Evolutionary conservation across 2,888 invertebrate species (phyloP), one percentile per base, ranked within the genome.

Genomic region (Pocota personata): DNA sequence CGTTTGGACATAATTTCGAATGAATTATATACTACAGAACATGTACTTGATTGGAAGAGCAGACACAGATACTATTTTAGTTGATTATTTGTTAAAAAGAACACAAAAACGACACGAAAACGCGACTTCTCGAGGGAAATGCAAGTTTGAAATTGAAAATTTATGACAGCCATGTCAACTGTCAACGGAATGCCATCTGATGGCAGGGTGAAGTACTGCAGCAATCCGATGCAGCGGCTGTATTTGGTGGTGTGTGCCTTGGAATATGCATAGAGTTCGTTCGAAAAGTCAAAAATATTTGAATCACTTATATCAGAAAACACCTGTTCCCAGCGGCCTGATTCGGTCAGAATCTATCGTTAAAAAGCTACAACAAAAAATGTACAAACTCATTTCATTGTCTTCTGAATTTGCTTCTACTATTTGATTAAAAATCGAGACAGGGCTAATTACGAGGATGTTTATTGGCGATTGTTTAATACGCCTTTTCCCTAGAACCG

Each of bases 1-100:
- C 76, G 71, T 66, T 86, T 86, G 2, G 86, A 50, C 86, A 86
- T 86, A 14, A 21, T 73, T 19, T 5, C n/a, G 8, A 19, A n/a
- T 12, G n/a, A 50, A 27, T 1, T 57, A 16, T 50, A 0, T 27
- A 46, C 14, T 48, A 40, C 8, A 12, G 10, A 46, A 30, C 71
- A 71, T 66, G 27, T 72, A 66, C 40, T 60, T 37, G 30, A 32
- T 24, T 14, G n/a, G 27, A n/a, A 16, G 14, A 62, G 46, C 14
- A 43, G 14, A 14, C n/a, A 57, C 14, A 7, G 0, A 21, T 16
- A 2, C 3, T 37, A 21, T 14, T 21, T 14, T 1, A 27, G 10
- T 14, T 16, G 0, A 72, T n/a, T 52, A 40, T 24, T 52, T 57
- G 1, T 10, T 55, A n/a, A 32, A 21, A 60, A 7, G 10, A 24